Evolutionary conservation across 2,113 vertebrate genomes (phyloP).

Genomic region (Amphilophus citrinellus): DNA sequence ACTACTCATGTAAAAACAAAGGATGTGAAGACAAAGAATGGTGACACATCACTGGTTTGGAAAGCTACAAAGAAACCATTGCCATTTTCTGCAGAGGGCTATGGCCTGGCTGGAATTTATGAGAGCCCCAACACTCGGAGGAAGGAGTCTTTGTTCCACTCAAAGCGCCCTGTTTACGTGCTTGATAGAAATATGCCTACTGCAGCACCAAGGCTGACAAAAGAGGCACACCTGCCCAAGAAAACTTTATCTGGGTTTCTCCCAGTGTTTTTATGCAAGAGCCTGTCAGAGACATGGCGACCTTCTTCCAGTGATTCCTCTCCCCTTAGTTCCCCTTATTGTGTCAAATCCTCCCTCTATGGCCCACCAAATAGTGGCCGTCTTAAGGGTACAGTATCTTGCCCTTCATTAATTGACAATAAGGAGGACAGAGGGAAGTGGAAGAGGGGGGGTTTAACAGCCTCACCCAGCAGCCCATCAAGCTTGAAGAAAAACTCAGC

Average conservation of each 20-base stretch:
- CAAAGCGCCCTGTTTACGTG: slow-evolving; percentile 53
- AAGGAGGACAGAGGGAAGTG: slow-evolving; percentile 1
- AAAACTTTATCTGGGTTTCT: slow-evolving; percentile 31
- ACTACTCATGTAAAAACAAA: not conserved
- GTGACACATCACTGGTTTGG: not conserved
- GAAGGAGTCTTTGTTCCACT: slow-evolving; percentile 84
- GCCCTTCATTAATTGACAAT: slow-evolving; percentile 50
- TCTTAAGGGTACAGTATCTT: slow-evolving; percentile 53
- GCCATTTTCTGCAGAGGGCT: slow-evolving; percentile 70
- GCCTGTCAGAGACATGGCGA: slow-evolving; percentile 55
- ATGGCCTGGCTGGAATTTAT: slow-evolving; percentile 71
- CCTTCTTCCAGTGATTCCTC: slow-evolving; percentile 73
- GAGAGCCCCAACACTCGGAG: slow-evolving; percentile 82
- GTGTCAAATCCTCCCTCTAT: slow-evolving; percentile 28
- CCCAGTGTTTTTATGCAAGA: slow-evolving; percentile 47
- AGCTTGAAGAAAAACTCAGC: slow-evolving; percentile 15
- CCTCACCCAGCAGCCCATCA: not conserved
- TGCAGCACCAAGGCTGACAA: slow-evolving; percentile 15
- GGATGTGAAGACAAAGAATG: slow-evolving; percentile 6
- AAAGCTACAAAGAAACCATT: slow-evolving; percentile 45
- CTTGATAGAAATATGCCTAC: slow-evolving; percentile 59
- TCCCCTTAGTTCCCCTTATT: slow-evolving; percentile 60
- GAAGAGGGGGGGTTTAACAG: not conserved
- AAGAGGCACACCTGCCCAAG: slow-evolving; percentile 26
- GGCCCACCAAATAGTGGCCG: slow-evolving; percentile 23